Conservation (phyloP, 2,888 invertebrate species). For the Dicyrtoma fusca region DNA sequence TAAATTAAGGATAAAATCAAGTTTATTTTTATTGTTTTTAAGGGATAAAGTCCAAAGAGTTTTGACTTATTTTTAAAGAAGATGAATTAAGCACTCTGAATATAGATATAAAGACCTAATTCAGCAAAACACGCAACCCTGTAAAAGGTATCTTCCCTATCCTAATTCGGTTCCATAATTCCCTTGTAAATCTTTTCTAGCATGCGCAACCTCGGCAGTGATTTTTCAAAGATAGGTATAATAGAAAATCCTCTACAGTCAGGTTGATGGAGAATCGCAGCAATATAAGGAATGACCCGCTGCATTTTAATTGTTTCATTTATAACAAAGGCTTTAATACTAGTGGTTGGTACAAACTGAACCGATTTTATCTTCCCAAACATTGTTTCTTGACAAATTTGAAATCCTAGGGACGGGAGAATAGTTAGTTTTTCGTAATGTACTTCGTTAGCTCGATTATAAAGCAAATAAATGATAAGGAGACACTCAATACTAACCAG, state of each 20-base stretch:
- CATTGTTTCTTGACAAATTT: constrained; percentile 14
- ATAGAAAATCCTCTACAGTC: constrained; percentile 5
- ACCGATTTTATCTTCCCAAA: constrained; percentile 4
- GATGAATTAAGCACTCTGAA: too few species aligned
- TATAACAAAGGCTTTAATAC: constrained; percentile 30
- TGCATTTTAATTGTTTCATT: constrained; percentile 35
- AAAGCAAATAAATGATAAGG: not conserved
- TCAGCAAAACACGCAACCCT: too few species aligned
- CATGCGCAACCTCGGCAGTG: constrained; percentile 19
- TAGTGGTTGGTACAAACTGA: constrained; percentile 11
- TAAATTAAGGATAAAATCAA: too few species aligned
- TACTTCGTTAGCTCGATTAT: not conserved
- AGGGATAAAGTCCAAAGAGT: too few species aligned
- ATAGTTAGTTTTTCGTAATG: constrained; percentile 18
- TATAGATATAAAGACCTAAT: too few species aligned
- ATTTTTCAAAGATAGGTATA: constrained; percentile 23
- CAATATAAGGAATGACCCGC: constrained; percentile 30
- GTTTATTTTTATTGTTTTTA: too few species aligned
- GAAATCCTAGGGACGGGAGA: constrained; percentile 26
- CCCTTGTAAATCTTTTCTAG: constrained; percentile 23
- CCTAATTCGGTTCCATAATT: constrained; percentile 4
- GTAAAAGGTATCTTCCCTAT: too few species aligned
- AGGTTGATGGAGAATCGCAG: not conserved
- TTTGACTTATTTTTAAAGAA: too few species aligned
- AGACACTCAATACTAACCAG: not conserved